Conservation (phyloP, 2,113 vertebrate genomes). For the Zeus faber region DNA sequence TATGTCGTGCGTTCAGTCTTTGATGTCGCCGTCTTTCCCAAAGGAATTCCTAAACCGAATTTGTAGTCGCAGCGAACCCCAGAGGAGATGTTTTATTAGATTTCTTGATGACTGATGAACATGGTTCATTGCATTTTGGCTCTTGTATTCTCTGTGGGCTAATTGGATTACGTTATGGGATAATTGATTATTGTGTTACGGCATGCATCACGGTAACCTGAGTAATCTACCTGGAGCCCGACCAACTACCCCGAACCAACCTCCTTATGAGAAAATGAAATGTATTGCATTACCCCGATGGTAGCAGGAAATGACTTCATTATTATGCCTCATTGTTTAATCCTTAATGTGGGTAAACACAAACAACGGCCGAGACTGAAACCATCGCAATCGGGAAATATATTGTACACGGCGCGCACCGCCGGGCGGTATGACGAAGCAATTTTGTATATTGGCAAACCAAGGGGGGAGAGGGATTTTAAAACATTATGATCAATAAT, state of each 20-base stretch:
- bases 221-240: conserved; percentile 54
- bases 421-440: conserved; percentile 12
- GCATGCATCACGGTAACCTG: conserved; percentile 60
- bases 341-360: background rate
- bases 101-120: conserved; percentile 76
- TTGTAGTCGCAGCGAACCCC: conserved; percentile 59
- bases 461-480: conserved; percentile 44
- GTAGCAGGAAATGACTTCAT: conserved; percentile 51
- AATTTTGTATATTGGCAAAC: conserved; percentile 24
- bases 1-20: conserved; percentile 50
- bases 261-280: conserved; percentile 17
- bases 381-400: conserved; percentile 27
- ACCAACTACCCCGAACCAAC: conserved; percentile 19
- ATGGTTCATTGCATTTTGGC: conserved; percentile 60
- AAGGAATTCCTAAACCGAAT: conserved; percentile 66
- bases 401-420: conserved; percentile 19
- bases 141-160: conserved; percentile 60
- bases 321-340: conserved; percentile 25
- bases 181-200: conserved; percentile 74
- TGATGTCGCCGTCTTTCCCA: conserved; percentile 56
- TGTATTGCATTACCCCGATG: conserved; percentile 42
- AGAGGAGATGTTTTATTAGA: conserved; percentile 71
- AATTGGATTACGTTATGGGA: conserved; percentile 61
- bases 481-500: conserved; percentile 71
- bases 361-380: conserved; percentile 18